phyloP scores from a whole-genome alignment of 2,888 invertebrate species.

The Phasia obesa region DNA sequence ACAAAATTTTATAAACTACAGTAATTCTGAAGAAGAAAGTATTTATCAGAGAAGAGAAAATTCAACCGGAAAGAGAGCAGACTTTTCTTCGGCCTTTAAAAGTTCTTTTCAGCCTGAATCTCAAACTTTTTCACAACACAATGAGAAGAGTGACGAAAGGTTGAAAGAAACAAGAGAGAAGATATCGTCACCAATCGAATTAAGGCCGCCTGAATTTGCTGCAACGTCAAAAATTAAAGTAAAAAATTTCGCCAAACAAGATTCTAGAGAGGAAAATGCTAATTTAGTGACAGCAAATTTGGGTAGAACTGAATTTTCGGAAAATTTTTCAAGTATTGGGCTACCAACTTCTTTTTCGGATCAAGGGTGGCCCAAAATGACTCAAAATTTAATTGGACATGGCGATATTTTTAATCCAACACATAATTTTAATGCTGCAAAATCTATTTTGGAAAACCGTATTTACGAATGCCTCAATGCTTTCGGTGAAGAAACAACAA shows the following conservation, averaged over 20 bases:
- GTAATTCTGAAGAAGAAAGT: neutral
- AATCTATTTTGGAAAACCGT: neutral
- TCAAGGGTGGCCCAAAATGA: too few relatives aligned
- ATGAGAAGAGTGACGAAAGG: too few relatives aligned
- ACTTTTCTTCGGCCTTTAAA: neutral
- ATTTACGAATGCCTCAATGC: constrained; percentile 3
- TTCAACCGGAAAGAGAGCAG: neutral
- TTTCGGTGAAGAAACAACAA: neutral
- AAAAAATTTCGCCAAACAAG: too few relatives aligned
- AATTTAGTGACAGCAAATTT: too few relatives aligned
- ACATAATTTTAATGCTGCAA: neutral
- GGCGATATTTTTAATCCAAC: neutral
- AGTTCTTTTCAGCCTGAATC: neutral
- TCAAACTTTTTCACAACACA: neutral
- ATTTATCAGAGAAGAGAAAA: too few relatives aligned
- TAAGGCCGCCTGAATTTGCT: neutral
- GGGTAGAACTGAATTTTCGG: too few relatives aligned
- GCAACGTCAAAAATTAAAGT: neutral
- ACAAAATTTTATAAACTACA: too few relatives aligned
- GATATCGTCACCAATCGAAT: neutral
- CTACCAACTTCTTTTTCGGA: too few relatives aligned
- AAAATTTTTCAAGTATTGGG: too few relatives aligned
- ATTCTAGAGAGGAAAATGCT: too few relatives aligned
- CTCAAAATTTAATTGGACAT: too few relatives aligned
- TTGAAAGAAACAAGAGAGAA: neutral